phyloP scores from a whole-genome alignment of 2,113 vertebrate species.

The Ophthalmolycus amberensis region DNA sequence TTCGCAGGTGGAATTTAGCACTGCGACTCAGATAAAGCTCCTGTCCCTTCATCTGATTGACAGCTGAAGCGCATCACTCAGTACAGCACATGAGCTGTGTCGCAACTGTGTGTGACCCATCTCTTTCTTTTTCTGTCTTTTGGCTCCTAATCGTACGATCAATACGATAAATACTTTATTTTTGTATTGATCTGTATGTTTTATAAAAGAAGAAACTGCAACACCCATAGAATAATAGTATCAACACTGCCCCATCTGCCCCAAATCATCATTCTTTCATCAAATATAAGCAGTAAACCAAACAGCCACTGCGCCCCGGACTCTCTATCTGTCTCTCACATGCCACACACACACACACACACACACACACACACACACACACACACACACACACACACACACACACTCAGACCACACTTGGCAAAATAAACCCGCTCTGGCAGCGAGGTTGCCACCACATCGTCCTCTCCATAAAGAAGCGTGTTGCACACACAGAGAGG shows the following conservation, averaged over 20 bases:
- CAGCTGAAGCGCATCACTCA: neutral
- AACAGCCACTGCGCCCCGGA: neutral
- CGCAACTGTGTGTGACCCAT: neutral
- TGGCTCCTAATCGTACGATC: neutral
- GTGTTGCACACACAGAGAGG: slow-evolving; percentile 59
- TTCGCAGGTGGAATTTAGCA: neutral
- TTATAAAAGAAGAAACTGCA: neutral
- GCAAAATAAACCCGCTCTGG: slow-evolving; percentile 63
- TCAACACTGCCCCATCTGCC: neutral
- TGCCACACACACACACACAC: neutral
- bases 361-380: slow-evolving; percentile 3
- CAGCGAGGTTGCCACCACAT: slow-evolving; percentile 68
- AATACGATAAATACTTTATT: neutral
- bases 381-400: slow-evolving; percentile 36
- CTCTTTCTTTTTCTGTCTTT: neutral
- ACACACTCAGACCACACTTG: slow-evolving; percentile 45
- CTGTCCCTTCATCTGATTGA: slow-evolving; percentile 3
- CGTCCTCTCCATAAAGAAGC: slow-evolving; percentile 47
- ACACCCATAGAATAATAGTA: neutral
- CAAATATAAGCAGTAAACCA: slow-evolving; percentile 8
- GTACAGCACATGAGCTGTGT: neutral
- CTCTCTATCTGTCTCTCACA: slow-evolving; percentile 1
- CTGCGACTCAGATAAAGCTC: neutral
- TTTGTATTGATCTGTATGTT: neutral
- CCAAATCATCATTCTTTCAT: neutral